These are phyloP conservation scores for Pachypeltis micranthus DNA, from an alignment of 1,140 invertebrate genomes.

Conservation along the genomic window DNA sequence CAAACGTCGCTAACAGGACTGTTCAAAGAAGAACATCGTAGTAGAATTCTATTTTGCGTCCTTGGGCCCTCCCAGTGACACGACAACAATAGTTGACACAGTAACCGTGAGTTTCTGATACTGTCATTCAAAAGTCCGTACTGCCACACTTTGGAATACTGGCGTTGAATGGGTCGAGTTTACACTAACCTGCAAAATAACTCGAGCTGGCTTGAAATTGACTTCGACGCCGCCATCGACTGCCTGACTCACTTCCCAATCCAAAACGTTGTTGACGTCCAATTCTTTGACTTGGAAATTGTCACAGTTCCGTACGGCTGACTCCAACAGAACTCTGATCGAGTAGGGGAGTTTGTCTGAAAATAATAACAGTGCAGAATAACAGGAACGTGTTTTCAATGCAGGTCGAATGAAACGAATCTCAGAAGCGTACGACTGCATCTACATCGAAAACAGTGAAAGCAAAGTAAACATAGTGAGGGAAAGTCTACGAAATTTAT, in stretches of 20 bases:
- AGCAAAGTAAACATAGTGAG: neutral
- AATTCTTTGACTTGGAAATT: constrained; percentile 75
- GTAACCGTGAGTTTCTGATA: too few relatives aligned
- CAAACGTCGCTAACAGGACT: too few relatives aligned
- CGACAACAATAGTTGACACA: too few relatives aligned
- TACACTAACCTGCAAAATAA: constrained; percentile 69
- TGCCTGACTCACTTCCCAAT: constrained; percentile 72
- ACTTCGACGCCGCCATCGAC: constrained; percentile 70
- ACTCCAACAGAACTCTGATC: constrained; percentile 85
- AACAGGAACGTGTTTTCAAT: neutral
- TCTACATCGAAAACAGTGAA: neutral
- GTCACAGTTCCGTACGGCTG: constrained; percentile 91
- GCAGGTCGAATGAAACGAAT: too few relatives aligned
- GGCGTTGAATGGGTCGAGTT: too few relatives aligned
- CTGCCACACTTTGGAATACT: too few relatives aligned
- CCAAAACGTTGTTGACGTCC: constrained; percentile 84
- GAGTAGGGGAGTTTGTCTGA: constrained; percentile 79
- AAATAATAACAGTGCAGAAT: constrained; percentile 28
- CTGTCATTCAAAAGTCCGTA: too few relatives aligned
- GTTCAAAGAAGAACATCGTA: too few relatives aligned
- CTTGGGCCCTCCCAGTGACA: too few relatives aligned
- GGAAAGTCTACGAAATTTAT: neutral
- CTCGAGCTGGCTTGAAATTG: constrained; percentile 87
- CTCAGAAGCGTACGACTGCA: too few relatives aligned
- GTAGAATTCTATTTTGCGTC: too few relatives aligned